Base-by-base conservation (phyloP, 2,888 invertebrate genomes). In the Luffia ferchaultella region DNA sequence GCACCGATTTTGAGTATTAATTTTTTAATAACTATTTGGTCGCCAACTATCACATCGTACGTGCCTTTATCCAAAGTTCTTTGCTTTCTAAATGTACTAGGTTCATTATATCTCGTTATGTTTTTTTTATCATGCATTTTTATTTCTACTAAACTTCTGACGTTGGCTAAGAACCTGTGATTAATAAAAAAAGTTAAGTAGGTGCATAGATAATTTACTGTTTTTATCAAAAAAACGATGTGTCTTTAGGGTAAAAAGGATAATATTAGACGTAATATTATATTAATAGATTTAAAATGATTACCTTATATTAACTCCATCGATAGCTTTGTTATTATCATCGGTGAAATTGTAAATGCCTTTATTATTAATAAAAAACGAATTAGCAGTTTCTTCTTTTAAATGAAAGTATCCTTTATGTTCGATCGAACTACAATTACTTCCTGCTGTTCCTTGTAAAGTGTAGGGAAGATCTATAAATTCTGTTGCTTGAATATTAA, bases 1-100 rank as follows among this genome's bases (percentile, higher is more conserved):
- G 90, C 92, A 0, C 92, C 92, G 2, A 86, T 65, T 58, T 79
- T 70, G 1, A 90, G 71, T 0, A 53, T 55, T 53, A 68, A 82
- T 50, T 65, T 61, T 16, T 62, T 57, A 16, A 75, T 46, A 3
- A 83, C 61, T 20, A 57, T 55, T 19, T 63, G 58, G 1, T 66
- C 68, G 49, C 75, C 65, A 1, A 87, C 57, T 5, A 62, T 44
- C 1, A 87, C 59, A 44, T 84, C 65, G 54, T 77, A 84, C 0
- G 52, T 61, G 2, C 76, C 78, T 53, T 75, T 76, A 1, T 62
- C 55, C 19, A 86, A 59, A 5, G 57, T 55, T 1, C 56, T 57
- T 54, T 76, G 72, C 5, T 55, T 52, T 1, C 41, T 64, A 43
- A 76, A 61, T 45, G 55, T 61, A 54, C 73, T 80, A 9, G 51